phyloP scores from a whole-genome alignment of 2,888 invertebrate genomes.

The Dusona sp. region DNA sequence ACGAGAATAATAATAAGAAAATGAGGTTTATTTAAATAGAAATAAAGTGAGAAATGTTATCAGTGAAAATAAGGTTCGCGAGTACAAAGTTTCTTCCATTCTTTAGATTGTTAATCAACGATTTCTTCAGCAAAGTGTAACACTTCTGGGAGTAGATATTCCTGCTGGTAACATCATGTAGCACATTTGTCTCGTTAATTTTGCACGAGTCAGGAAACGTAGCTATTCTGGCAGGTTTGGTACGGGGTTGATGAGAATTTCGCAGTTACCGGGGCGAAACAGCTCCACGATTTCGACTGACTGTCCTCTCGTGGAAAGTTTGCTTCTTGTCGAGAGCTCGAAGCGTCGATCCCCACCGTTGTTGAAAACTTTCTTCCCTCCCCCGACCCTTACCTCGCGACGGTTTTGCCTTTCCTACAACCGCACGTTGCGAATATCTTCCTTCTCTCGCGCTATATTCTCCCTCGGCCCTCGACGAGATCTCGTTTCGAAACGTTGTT shows the following conservation, averaged over 20 bases:
- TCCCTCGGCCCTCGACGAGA: slow-evolving; percentile 30
- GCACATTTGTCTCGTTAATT: slow-evolving; percentile 49
- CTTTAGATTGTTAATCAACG: background rate
- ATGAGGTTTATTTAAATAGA: background rate
- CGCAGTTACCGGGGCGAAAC: slow-evolving; percentile 41
- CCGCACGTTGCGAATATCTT: slow-evolving; percentile 6
- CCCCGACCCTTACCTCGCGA: background rate
- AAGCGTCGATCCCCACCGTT: slow-evolving; percentile 52
- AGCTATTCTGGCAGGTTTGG: slow-evolving; percentile 18
- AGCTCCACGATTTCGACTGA: slow-evolving; percentile 38
- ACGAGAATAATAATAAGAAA: background rate
- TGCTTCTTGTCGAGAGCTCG: slow-evolving; percentile 49
- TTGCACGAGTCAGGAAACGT: slow-evolving; percentile 32
- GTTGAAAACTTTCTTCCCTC: slow-evolving; percentile 56
- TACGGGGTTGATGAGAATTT: slow-evolving; percentile 41
- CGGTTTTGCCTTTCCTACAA: background rate
- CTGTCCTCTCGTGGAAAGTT: slow-evolving; percentile 47
- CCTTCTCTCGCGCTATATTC: background rate
- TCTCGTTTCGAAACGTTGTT: slow-evolving; percentile 61
- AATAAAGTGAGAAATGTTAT: background rate
- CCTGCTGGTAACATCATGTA: slow-evolving; percentile 30
- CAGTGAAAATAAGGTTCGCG: background rate
- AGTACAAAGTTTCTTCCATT: background rate
- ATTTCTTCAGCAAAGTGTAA: slow-evolving; percentile 2
- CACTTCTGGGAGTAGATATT: background rate